phyloP scores from a whole-genome alignment of 2,797 vertebrate species.

The Remorina albescens region DNA sequence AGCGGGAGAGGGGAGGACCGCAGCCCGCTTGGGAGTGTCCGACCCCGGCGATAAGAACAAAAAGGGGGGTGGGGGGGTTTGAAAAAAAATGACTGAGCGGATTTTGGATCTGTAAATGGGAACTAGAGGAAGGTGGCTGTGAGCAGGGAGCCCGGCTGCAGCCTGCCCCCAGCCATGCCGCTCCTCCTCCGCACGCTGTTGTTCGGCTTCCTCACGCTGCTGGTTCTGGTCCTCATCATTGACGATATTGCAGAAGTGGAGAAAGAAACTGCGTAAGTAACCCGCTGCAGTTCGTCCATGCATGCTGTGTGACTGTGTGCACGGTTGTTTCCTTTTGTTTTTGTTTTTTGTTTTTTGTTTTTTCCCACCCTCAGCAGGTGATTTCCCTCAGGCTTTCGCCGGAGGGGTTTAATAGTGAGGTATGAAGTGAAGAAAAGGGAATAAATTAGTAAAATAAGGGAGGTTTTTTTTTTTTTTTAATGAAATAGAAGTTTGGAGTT shows the following conservation, averaged over 20 bases:
- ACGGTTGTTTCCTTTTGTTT: no score
- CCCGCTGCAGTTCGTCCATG: constrained; percentile 14
- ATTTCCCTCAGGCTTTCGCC: constrained; percentile 21
- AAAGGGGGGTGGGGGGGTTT: no score
- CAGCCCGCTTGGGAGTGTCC: constrained; percentile 56
- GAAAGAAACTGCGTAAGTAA: constrained; percentile 91
- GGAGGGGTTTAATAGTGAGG: background rate
- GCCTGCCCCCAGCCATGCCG: constrained; percentile 83
- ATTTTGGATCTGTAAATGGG: constrained; percentile 31
- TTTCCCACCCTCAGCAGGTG: constrained; percentile 44
- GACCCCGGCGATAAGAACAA: constrained; percentile 60
- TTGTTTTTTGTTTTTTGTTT: no score
- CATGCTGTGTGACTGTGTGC: background rate
- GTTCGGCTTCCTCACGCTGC: constrained; percentile 89
- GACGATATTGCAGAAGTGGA: constrained; percentile 93
- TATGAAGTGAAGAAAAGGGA: background rate
- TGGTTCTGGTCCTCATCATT: constrained; percentile 90
- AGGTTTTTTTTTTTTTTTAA: constrained; percentile 41
- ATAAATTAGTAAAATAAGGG: constrained; percentile 4
- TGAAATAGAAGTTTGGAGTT: constrained; percentile 50
- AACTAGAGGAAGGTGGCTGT: constrained; percentile 47
- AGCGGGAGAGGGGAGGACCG: constrained; percentile 10
- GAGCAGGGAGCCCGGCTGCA: constrained; percentile 51
- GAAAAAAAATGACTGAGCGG: constrained; percentile 43
- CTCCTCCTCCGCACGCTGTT: constrained; percentile 89